Base-by-base conservation (phyloP, 1,140 invertebrate species). In the Cydia splendana region DNA sequence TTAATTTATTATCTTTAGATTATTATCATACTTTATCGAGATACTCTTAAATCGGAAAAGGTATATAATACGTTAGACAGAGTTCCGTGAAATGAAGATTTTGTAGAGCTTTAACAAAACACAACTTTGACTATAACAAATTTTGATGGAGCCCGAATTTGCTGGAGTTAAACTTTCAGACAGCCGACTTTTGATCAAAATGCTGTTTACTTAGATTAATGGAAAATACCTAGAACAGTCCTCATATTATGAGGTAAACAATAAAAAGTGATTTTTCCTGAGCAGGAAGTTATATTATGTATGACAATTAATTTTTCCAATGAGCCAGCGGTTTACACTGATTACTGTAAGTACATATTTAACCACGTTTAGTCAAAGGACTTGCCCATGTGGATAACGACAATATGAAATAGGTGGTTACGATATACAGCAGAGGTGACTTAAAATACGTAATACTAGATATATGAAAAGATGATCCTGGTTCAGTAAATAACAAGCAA, bases 281-380 rank as follows among this genome's bases (percentile, higher is more conserved):
- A 24, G 18, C 57, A 62, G 57, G 57, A 62, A 62, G 57, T 62
- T 62, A 57, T n/a, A 57, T 18, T 57, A 24, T 62, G 20, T 57
- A 24, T 62, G 20, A 10, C 57, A 62, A 24, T 62, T 62, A 62
- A 62, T 62, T 24, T 62, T 62, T 62, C 57, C 57, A 24, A 24
- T 62, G 57, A 20, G 51, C 15, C 7, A 10, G 5, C 51, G 4
- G 20, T 62, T 62, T 62, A 62, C 57, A 62, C 18, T 12, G n/a
- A 24, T 62, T 18, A 18, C n/a, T 18, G 53, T 18, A 18, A 57
- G 2, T 51, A 51, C 48, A n/a, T n/a, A n/a, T n/a, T 51, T 51
- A 51, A 51, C 15, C 53, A 57, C 53, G 53, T 57, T 57, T 18
- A 57, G 53, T 20, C 53, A 57, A 9, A 18, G 51, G n/a, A n/a